Conservation (phyloP, 2,888 invertebrate species). For the Eutolmus rufibarbis region DNA sequence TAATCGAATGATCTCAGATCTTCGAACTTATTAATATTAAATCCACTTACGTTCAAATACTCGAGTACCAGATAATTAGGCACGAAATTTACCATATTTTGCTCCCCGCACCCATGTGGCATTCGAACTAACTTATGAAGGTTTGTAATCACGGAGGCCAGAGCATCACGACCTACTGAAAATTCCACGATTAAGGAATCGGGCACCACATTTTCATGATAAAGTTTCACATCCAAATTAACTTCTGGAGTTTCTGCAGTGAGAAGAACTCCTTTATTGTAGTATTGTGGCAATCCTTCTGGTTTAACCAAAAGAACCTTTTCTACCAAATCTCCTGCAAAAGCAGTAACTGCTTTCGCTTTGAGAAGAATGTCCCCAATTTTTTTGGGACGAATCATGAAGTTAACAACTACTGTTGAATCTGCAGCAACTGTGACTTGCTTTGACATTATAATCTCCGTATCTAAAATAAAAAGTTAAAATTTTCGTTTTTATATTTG, state of each 20-base stretch:
- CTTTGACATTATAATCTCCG: neutral
- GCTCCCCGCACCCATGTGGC: conserved; percentile 78
- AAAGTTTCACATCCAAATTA: conserved; percentile 61
- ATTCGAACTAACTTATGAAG: conserved; percentile 69
- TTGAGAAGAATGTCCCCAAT: conserved; percentile 74
- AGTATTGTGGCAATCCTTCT: conserved; percentile 74
- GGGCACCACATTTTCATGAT: conserved; percentile 67
- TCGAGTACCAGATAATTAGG: conserved; percentile 72
- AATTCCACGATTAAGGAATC: conserved; percentile 70
- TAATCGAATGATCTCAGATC: conserved; percentile 63
- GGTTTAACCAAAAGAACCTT: conserved; percentile 71
- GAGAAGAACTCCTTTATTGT: conserved; percentile 72
- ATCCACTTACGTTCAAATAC: conserved; percentile 65
- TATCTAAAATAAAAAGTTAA: neutral
- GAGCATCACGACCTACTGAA: conserved; percentile 67
- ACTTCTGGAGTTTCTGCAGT: conserved; percentile 53
- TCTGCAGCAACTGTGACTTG: conserved; percentile 12
- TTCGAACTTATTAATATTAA: conserved; percentile 56
- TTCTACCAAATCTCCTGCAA: conserved; percentile 67
- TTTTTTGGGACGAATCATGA: conserved; percentile 75
- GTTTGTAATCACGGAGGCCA: conserved; percentile 70
- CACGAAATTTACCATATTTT: conserved; percentile 74
- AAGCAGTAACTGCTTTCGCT: conserved; percentile 67
- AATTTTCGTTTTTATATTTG: no score
- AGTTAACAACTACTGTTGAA: conserved; percentile 58